Base-by-base conservation (phyloP, 2,888 invertebrate species). In the Lithosia quadra region DNA sequence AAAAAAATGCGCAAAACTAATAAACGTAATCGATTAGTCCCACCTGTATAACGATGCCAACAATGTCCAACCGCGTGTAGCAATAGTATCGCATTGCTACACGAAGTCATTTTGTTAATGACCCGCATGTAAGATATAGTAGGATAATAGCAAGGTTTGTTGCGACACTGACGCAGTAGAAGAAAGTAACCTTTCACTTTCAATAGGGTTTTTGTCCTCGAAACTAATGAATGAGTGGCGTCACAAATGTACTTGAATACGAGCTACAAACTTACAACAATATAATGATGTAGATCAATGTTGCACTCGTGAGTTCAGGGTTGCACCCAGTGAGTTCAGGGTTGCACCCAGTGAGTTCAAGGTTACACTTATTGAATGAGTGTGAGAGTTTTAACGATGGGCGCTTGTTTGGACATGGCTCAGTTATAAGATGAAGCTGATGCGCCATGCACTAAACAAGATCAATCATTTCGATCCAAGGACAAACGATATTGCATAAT, bases 31-130 rank as follows among this genome's bases (percentile, higher is more conserved):
- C 71, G 72, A 80, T 76, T 78, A 63, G 68, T 73, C 60, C 66
- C 78, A 67, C 68, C 34, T 67, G 70, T 63, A 73, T 71, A 75
- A 64, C 78, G 75, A 80, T 80, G 72, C 72, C 73, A 77, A 77
- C 78, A 69, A 49, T 69, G 69, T 63, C 57, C 43, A 22, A 67
- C 63, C 60, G 59, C 69, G 69, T 79, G 74, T 73, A 76, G 79
- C 76, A 79, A 79, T 78, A 73, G 65, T 72, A 75, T 78, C 75
- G 70, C 76, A 76, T 84, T 85, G 79, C 82, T 70, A 72, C 78
- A 85, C 81, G 81, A 62, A 73, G 77, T 74, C 80, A 81, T 81
- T 84, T 79, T 85, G 87, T 81, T 88, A 88, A 87, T 88, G 88
- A 88, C 88, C 88, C 80, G 88, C 84, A 88, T 88, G 82, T 77